These are phyloP conservation scores for Ciona savignyi DNA, from an alignment of 23 tunicate species.

Conservation along the genomic window DNA sequence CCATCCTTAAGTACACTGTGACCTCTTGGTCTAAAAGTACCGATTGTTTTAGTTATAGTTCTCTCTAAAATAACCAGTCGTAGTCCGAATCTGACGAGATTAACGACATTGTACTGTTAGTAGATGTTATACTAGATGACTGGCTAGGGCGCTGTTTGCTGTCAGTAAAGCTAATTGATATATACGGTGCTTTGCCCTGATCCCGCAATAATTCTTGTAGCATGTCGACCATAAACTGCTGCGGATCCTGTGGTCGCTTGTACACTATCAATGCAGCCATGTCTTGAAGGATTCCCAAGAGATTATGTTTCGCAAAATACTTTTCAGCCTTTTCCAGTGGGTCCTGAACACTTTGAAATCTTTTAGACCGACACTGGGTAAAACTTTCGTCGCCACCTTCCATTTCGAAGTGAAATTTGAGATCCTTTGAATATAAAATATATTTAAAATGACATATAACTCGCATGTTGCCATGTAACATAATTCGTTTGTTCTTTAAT, in stretches of 20 bases:
- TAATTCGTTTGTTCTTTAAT: not conserved
- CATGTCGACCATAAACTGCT: constrained; percentile 10
- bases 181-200: constrained; percentile 2
- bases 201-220: constrained; percentile 4
- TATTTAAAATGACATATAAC: too few relatives aligned
- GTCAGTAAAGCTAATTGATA: not conserved
- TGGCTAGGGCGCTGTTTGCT: not conserved
- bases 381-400: not conserved
- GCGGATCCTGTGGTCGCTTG: constrained; percentile 17
- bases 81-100: not conserved
- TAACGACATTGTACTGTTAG: not conserved
- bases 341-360: constrained; percentile 1
- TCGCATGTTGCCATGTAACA: not conserved
- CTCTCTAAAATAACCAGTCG: not conserved
- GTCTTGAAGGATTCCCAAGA: constrained; percentile 18
- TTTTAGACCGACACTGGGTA: not conserved
- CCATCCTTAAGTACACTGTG: too few relatives aligned
- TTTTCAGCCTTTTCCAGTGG: constrained; percentile 2
- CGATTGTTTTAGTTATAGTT: not conserved
- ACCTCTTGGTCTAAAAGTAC: not conserved
- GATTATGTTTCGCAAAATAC: constrained; percentile 19
- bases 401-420: not conserved
- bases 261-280: constrained; percentile 9
- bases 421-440: not conserved
- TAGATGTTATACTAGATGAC: not conserved